Evolutionary conservation across 2,113 vertebrate genomes (phyloP), one percentile per base, ranked within the genome.

Genomic region (Zosterops hypoxanthus): DNA sequence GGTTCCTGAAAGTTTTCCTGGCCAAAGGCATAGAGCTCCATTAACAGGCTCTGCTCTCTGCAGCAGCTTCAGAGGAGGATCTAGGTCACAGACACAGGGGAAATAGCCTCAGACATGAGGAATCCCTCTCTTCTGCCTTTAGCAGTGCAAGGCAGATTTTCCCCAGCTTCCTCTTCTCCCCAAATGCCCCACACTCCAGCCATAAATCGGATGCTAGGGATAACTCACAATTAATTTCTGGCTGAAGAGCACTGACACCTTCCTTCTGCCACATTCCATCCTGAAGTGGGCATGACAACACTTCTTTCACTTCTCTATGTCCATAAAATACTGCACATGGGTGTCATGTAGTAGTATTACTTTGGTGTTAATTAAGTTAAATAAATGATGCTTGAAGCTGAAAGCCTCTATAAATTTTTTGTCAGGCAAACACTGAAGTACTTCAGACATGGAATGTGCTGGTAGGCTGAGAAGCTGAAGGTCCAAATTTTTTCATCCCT

Each of bases 301-400:
- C 19, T 56, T 2, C 4, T 31, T 65, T 15, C 56, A 34, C 25
- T 55, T 79, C 29, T 11, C 0, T 23, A 21, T 2, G 20, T 55
- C 42, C n/a, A 19, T 21, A 57, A 79, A 82, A 76, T 31, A 41
- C 0, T 22, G 26, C 63, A 69, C 3, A 4, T 0, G 5, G 29
- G 2, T 24, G 28, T 14, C 21, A 39, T 3, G 5, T 0, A 13
- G 3, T 3, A 61, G 4, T 36, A 66, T 28, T 21, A 14, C 12
- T 65, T 52, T 3, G 3, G 20, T 41, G 24, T 39, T 70, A 12
- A 13, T n/a, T 39, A 65, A 70, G 22, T 75, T 52, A 60, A 88
- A 78, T 46, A 81, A 69, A 70, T 53, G 0, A 55, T 23, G 10
- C 31, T 55, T 76, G 20, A 85, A 76, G 39, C 11, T 42, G 77